Conservation (phyloP, 1,140 invertebrate genomes). For the Ylistrum balloti region DNA sequence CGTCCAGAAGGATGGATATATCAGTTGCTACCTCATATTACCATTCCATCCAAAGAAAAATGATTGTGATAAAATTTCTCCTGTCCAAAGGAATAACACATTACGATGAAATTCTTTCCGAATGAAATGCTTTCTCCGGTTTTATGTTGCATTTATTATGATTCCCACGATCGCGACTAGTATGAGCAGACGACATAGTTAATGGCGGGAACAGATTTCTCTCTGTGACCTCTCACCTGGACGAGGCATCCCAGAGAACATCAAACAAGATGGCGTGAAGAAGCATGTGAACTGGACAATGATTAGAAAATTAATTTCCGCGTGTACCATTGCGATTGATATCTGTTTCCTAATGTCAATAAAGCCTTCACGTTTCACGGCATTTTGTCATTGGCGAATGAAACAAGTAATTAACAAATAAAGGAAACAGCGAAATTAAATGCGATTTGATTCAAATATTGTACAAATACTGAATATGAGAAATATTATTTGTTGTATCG, state of each 20-base stretch:
- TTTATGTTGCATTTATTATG: background rate
- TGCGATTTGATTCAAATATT: slow-evolving; percentile 53
- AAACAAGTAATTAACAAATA: slow-evolving; percentile 60
- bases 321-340: slow-evolving; percentile 53
- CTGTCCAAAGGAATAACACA: background rate
- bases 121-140: background rate
- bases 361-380: slow-evolving; percentile 57
- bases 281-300: slow-evolving; percentile 46
- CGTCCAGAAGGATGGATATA: slow-evolving; percentile 21
- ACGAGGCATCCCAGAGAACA: slow-evolving; percentile 49
- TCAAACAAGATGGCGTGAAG: slow-evolving; percentile 60
- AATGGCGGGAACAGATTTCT: slow-evolving; percentile 49
- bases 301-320: slow-evolving; percentile 64
- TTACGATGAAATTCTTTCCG: background rate
- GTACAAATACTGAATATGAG: slow-evolving; percentile 51
- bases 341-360: slow-evolving; percentile 58
- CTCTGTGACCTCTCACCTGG: slow-evolving; percentile 49
- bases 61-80: slow-evolving; percentile 16
- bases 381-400: slow-evolving; percentile 53
- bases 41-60: background rate
- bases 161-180: background rate
- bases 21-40: background rate
- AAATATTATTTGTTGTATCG: slow-evolving; percentile 23
- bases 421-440: slow-evolving; percentile 52
- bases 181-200: slow-evolving; percentile 4